Conservation (phyloP, 2,113 vertebrate species). For the Thalassoma bifasciatum region DNA sequence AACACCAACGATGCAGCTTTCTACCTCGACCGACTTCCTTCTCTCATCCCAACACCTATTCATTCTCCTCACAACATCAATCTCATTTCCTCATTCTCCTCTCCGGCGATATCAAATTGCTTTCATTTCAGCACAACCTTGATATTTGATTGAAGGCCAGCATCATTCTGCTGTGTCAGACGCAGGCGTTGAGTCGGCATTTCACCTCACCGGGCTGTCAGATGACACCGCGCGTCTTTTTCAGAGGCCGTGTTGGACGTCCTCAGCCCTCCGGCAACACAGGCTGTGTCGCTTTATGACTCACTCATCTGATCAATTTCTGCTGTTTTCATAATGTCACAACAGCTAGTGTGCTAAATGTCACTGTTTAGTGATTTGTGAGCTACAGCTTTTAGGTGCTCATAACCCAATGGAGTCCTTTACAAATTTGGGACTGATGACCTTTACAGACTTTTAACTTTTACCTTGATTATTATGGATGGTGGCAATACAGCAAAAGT, state of each 20-base stretch:
- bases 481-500: background rate
- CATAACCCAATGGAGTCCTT: background rate
- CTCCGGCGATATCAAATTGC: constrained; percentile 65
- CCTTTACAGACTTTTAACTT: background rate
- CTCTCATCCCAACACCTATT: constrained; percentile 30
- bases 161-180: constrained; percentile 65
- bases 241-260: constrained; percentile 29
- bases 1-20: constrained; percentile 46
- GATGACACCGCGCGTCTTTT: constrained; percentile 54
- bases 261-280: constrained; percentile 19
- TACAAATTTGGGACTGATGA: background rate
- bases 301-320: constrained; percentile 32
- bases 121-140: constrained; percentile 68
- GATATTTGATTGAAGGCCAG: constrained; percentile 61
- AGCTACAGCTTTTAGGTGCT: background rate
- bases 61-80: constrained; percentile 54
- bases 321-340: constrained; percentile 7
- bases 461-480: background rate
- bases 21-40: constrained; percentile 37
- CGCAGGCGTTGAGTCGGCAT: constrained; percentile 50
- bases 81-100: constrained; percentile 62
- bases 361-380: background rate
- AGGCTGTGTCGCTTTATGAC: constrained; percentile 9
- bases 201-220: constrained; percentile 45
- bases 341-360: constrained; percentile 3